Evolutionary conservation across 2,888 invertebrate species (phyloP).

Genomic region (Herminia tarsipennalis): DNA sequence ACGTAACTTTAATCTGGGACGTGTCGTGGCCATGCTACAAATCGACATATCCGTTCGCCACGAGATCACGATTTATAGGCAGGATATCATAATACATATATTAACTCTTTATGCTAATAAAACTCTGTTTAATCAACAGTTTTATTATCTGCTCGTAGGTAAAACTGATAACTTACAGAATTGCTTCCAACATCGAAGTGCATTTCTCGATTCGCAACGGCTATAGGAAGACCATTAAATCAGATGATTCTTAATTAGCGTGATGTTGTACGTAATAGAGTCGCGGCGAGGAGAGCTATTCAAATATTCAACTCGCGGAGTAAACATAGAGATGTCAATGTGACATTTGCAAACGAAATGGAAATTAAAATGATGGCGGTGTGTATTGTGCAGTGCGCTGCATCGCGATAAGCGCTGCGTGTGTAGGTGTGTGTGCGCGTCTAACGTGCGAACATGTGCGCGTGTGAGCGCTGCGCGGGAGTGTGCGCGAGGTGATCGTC

Average conservation of each 20-base stretch:
- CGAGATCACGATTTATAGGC: slow-evolving; percentile 51
- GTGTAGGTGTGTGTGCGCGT: slow-evolving; percentile 54
- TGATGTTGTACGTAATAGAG: slow-evolving; percentile 21
- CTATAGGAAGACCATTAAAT: slow-evolving; percentile 17
- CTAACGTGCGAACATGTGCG: slow-evolving; percentile 42
- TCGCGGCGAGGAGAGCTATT: slow-evolving; percentile 19
- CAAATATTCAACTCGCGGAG: slow-evolving; percentile 45
- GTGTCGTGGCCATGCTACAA: slow-evolving; percentile 43
- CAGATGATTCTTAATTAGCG: slow-evolving; percentile 14
- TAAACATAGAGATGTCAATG: slow-evolving; percentile 61
- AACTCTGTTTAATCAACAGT: slow-evolving; percentile 23
- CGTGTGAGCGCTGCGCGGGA: slow-evolving; percentile 57
- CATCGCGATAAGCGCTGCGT: slow-evolving; percentile 62
- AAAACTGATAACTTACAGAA: slow-evolving; percentile 7
- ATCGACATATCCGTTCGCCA: slow-evolving; percentile 48
- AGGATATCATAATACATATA: slow-evolving; percentile 43
- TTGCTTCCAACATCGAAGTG: slow-evolving; percentile 9
- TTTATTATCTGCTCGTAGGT: slow-evolving; percentile 10
- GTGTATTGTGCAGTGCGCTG: slow-evolving; percentile 74
- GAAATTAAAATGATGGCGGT: slow-evolving; percentile 76
- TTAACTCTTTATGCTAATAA: slow-evolving; percentile 25
- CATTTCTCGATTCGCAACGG: slow-evolving; percentile 1
- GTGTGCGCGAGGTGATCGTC: slow-evolving; percentile 82
- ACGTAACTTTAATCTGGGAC: slow-evolving; percentile 31
- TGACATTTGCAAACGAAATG: slow-evolving; percentile 77